These are phyloP conservation scores for Alectura lathami DNA, from an alignment of 2,113 vertebrate species.

Conservation along the genomic window DNA sequence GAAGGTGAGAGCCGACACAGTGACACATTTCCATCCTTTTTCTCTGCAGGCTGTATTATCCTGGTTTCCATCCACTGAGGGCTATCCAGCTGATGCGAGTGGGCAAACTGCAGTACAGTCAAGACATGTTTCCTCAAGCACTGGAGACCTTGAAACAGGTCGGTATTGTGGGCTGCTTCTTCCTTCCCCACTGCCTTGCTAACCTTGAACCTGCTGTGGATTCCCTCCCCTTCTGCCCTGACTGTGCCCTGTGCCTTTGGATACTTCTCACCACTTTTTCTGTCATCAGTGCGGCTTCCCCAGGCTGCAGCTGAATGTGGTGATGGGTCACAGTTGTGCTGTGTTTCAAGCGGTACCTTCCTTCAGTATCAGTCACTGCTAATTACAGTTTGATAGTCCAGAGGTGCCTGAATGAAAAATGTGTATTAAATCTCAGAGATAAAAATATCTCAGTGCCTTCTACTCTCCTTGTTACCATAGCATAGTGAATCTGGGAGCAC, in stretches of 20 bases:
- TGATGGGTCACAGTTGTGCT: background rate
- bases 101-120: slow-evolving; percentile 88
- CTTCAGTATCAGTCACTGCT: slow-evolving; percentile 19
- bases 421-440: background rate
- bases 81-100: slow-evolving; percentile 91
- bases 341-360: background rate
- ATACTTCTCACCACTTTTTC: background rate
- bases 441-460: background rate
- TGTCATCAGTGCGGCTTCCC: background rate
- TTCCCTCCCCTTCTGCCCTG: background rate
- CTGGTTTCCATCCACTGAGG: slow-evolving; percentile 86
- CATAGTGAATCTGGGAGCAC: background rate
- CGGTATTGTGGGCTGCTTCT: slow-evolving; percentile 24
- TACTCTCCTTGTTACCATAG: background rate
- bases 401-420: slow-evolving; percentile 41
- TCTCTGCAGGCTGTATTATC: slow-evolving; percentile 82
- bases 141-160: slow-evolving; percentile 89
- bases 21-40: slow-evolving; percentile 45
- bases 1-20: slow-evolving; percentile 44
- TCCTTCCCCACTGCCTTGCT: background rate
- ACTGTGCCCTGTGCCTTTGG: background rate
- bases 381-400: slow-evolving; percentile 45
- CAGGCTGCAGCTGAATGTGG: background rate
- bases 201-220: background rate
- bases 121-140: slow-evolving; percentile 80